phyloP scores from a whole-genome alignment of 30 jellyfish, hydroid and myxozoan species.

The Clytia hemisphaerica region DNA sequence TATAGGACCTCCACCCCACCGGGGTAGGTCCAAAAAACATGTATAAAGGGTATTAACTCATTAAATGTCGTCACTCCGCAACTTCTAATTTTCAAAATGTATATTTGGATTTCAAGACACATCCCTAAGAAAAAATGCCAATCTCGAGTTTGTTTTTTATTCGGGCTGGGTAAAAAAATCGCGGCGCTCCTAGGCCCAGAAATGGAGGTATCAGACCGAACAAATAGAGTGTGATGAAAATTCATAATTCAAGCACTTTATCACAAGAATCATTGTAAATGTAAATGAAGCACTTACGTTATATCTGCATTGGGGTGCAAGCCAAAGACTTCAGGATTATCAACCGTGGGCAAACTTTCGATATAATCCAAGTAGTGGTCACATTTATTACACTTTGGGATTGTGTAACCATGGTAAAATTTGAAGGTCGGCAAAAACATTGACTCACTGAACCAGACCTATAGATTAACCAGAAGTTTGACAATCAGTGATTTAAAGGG shows the following conservation, averaged over 20 bases:
- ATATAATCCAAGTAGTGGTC: constrained; percentile 56
- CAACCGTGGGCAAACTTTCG: constrained; percentile 62
- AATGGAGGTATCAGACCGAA: background rate
- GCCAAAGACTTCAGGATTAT: constrained; percentile 77
- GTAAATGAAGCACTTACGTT: constrained; percentile 45
- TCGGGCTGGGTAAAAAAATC: too few species aligned
- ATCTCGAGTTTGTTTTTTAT: too few species aligned
- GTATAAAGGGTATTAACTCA: too few species aligned
- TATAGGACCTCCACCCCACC: too few species aligned
- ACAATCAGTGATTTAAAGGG: background rate
- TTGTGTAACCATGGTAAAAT: constrained; percentile 64
- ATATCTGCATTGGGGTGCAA: constrained; percentile 84
- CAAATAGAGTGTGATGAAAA: background rate
- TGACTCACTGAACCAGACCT: constrained; percentile 79
- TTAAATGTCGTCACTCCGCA: too few species aligned
- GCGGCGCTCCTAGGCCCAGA: background rate
- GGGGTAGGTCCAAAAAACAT: too few species aligned
- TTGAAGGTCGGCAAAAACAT: constrained; percentile 53
- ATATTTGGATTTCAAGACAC: too few species aligned
- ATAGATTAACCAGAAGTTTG: background rate
- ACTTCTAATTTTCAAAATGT: too few species aligned
- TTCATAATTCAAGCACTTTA: too few species aligned
- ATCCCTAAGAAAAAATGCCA: too few species aligned
- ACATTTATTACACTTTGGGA: constrained; percentile 48
- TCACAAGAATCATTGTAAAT: too few species aligned